Percentiles rank a stretch among this genome's conserved stretches.
Evolutionary conservation across 1,140 invertebrate species (phyloP).

Genomic region (Sycophila sp.): DNA sequence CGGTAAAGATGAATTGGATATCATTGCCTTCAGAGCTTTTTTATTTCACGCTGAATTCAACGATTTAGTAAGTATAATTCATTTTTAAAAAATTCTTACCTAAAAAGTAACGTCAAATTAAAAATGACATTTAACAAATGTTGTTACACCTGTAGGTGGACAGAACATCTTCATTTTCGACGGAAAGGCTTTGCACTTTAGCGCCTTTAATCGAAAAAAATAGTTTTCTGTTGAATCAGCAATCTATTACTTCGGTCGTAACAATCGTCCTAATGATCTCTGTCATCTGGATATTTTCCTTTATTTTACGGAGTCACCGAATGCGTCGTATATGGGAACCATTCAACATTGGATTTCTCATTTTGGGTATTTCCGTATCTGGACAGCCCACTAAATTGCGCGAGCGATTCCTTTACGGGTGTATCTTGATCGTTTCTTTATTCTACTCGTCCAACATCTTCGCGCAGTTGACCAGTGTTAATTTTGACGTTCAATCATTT

Average conservation of each 20-base stretch:
- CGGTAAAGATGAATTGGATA: neutral
- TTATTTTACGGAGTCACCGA: neutral
- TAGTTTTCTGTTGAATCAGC: neutral
- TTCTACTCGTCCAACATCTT: conserved; percentile 9
- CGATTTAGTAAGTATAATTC: neutral
- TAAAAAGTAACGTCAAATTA: too few species aligned
- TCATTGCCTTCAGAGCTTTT: conserved; percentile 14
- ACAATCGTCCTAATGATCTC: neutral
- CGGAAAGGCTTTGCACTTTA: neutral
- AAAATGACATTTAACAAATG: neutral
- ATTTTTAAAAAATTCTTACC: too few species aligned
- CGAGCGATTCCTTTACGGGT: neutral
- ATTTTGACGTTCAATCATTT: neutral
- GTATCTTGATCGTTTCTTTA: neutral
- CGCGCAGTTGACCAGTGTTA: conserved; percentile 4
- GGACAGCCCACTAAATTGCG: neutral
- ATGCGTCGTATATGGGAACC: neutral
- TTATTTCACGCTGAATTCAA: neutral
- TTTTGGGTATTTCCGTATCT: neutral
- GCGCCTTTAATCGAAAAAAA: neutral
- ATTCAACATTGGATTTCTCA: neutral
- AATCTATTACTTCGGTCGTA: neutral
- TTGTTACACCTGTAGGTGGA: neutral
- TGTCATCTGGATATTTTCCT: neutral
- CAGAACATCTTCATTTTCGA: neutral